Evolutionary conservation across 2,113 vertebrate species (phyloP).

Genomic region (Paedocypris sp.): DNA sequence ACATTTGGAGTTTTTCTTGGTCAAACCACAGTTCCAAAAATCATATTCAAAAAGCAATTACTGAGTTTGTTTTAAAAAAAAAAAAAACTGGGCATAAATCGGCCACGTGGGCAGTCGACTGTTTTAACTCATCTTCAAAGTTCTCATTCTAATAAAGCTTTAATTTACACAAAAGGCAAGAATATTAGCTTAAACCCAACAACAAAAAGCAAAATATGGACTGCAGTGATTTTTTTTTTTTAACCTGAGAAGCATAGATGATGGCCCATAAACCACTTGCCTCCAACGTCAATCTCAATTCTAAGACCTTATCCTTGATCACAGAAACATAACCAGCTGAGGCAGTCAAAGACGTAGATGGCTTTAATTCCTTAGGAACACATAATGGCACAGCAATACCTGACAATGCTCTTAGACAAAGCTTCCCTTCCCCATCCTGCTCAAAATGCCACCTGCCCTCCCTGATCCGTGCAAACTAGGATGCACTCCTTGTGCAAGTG

Average conservation of each 20-base stretch:
- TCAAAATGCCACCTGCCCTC: conserved; percentile 26
- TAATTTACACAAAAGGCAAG: conserved; percentile 40
- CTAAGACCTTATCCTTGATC: conserved; percentile 26
- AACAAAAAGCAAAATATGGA: conserved; percentile 45
- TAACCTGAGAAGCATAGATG: conserved; percentile 61
- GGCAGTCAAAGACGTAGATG: conserved; percentile 21
- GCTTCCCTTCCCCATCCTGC: conserved; percentile 12
- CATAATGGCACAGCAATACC: conserved; percentile 12
- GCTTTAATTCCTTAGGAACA: conserved; percentile 34
- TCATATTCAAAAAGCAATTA: no score
- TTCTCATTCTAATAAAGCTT: conserved; percentile 36
- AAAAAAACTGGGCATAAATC: conserved; percentile 28
- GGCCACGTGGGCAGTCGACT: conserved; percentile 32
- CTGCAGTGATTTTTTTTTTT: conserved; percentile 64
- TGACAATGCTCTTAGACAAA: conserved; percentile 27
- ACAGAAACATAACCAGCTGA: conserved; percentile 36
- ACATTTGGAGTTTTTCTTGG: conserved; percentile 33
- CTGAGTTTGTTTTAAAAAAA: not conserved
- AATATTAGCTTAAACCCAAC: conserved; percentile 27
- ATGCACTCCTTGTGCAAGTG: conserved; percentile 58
- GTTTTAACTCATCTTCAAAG: conserved; percentile 16
- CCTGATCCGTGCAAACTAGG: conserved; percentile 47
- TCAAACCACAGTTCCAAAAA: no score
- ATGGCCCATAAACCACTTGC: conserved; percentile 41
- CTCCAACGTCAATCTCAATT: conserved; percentile 20